These are phyloP conservation scores for Leptopterna dolabrata DNA, from an alignment of 2,888 invertebrate species.

Conservation along the genomic window DNA sequence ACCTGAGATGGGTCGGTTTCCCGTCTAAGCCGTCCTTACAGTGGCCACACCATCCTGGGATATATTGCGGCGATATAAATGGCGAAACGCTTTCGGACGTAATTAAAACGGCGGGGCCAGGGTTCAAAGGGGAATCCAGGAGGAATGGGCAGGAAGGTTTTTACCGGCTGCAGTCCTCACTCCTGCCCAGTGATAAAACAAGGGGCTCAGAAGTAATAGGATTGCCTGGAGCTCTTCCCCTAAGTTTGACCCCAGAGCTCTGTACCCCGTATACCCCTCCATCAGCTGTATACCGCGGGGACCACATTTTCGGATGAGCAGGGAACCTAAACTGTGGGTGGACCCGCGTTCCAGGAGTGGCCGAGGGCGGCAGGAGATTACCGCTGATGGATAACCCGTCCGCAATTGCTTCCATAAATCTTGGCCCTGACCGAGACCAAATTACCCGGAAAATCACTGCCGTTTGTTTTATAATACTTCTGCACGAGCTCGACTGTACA, in stretches of 20 bases:
- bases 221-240: background rate
- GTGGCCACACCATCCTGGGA: background rate
- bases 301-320: background rate
- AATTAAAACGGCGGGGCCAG: background rate
- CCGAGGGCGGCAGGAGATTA: background rate
- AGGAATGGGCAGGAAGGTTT: background rate
- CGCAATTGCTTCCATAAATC: background rate
- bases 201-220: background rate
- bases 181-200: conserved; percentile 63
- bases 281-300: background rate
- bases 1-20: background rate
- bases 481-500: background rate
- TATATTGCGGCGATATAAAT: background rate
- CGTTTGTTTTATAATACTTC: background rate
- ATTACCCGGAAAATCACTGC: conserved; percentile 16
- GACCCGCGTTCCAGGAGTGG: background rate
- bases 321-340: background rate
- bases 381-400: conserved; percentile 4
- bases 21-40: background rate
- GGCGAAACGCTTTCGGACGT: background rate
- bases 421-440: background rate
- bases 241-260: background rate
- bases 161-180: background rate
- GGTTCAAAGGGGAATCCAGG: background rate
- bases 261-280: background rate